Evolutionary conservation across 2,797 vertebrate species (phyloP), one percentile per base, ranked within the genome.

Genomic region (Triplophysa yarkandensis): DNA sequence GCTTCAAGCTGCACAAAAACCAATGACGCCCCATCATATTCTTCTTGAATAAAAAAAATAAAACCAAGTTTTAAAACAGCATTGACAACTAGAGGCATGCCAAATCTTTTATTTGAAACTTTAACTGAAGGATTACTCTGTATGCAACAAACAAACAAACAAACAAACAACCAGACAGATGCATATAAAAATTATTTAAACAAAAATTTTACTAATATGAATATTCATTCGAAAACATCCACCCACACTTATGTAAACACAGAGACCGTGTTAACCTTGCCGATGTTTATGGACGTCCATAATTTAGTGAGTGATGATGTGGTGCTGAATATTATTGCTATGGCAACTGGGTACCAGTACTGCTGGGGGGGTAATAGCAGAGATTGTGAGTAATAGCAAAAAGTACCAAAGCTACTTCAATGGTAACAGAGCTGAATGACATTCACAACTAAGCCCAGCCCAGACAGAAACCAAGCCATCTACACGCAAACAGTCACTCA

Each of bases 251-350:
- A 66, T 52, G 65, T 71, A 77, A 34, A 52, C 68, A 75, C 55
- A 39, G 50, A 32, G 60, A 60, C 60, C 62, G 23, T 23, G 34
- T 60, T 68, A 67, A 75, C 73, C 73, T 67, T 60, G 41, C n/a
- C 28, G 63, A 68, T 68, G 64, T 66, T 75, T 28, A 17, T 10
- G 7, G 30, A 48, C 11, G 13, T 21, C 60, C 63, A 36, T 25
- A 63, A 72, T 54, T 74, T 62, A 21, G 8, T 21, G 9, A 2
- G 25, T 10, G 9, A 27, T 77, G 39, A 72, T 77, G 70, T 71
- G 64, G 16, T 66, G 21, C 64, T 43, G 62, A 62, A 72, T 19
- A 62, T 70, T 77, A 50, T 82, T 71, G 54, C 61, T 64, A 75
- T 70, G 67, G 77, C 39, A 34, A 65, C 23, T 2, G 27, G 55